Percentiles rank a stretch among this genome's conserved stretches.
phyloP scores from a whole-genome alignment of 35 echinoderm and acorn worm genomes.

The Lytechinus pictus region DNA sequence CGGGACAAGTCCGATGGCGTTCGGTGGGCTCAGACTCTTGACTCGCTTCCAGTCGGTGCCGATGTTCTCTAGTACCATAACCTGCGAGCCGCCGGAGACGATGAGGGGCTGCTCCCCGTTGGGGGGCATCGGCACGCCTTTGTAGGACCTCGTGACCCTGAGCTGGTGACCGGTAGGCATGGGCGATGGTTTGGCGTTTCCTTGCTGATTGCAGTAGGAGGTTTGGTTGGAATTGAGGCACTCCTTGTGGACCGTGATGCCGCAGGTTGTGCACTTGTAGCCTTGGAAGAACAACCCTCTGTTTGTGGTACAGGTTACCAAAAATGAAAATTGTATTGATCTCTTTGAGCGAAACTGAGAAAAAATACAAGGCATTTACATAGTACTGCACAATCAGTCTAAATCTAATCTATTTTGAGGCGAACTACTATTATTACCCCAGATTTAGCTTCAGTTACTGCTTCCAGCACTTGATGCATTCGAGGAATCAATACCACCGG shows the following conservation, averaged over 20 bases:
- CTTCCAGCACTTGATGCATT: too few species aligned
- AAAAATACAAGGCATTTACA: too few species aligned
- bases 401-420: too few species aligned
- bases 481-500: too few species aligned
- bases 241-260: constrained; percentile 87
- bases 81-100: constrained; percentile 35
- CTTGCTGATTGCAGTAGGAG: constrained; percentile 32
- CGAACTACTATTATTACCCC: too few species aligned
- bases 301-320: not conserved
- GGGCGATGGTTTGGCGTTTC: not conserved
- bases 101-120: constrained; percentile 12
- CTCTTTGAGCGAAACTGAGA: too few species aligned
- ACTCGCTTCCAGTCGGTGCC: constrained; percentile 56
- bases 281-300: constrained; percentile 93
- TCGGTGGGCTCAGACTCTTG: not conserved
- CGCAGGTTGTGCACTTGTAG: constrained; percentile 84
- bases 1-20: constrained; percentile 54
- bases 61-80: constrained; percentile 62
- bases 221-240: constrained; percentile 68
- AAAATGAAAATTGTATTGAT: too few species aligned
- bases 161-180: not conserved
- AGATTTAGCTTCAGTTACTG: too few species aligned
- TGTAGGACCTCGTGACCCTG: constrained; percentile 49
- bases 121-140: constrained; percentile 57
- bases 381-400: too few species aligned